These are phyloP conservation scores for Calvadosia cruxmelitensis DNA, from an alignment of 30 jellyfish, hydroid and myxozoan genomes.

Conservation along the genomic window DNA sequence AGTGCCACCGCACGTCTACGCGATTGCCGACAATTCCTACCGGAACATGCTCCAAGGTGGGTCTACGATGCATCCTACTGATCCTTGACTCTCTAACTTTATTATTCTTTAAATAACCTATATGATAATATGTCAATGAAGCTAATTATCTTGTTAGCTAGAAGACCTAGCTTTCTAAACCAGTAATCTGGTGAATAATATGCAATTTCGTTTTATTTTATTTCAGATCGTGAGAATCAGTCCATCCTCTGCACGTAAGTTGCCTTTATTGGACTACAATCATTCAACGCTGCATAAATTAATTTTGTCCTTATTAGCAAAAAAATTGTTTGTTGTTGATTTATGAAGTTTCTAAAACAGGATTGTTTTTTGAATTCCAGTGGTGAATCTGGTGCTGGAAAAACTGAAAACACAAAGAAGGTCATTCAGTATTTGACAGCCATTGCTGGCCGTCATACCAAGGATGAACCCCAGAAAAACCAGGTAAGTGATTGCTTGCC, in stretches of 20 bases:
- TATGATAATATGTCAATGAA: too few species aligned
- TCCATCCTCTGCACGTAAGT: conserved; percentile 99
- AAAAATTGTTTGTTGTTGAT: too few species aligned
- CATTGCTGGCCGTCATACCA: conserved; percentile 86
- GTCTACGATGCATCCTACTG: background rate
- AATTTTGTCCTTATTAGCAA: too few species aligned
- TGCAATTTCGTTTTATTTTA: background rate
- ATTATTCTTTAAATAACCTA: background rate
- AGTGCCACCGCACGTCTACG: conserved; percentile 99
- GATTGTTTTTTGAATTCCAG: conserved; percentile 21
- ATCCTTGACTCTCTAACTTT: background rate
- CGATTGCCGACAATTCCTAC: conserved; percentile 94
- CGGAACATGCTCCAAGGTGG: conserved; percentile 93
- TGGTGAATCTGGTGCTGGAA: conserved; percentile 99
- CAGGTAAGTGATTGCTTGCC: too few species aligned
- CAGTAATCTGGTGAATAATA: background rate
- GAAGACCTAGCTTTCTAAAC: too few species aligned
- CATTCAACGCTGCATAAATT: too few species aligned
- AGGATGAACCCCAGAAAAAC: conserved; percentile 21
- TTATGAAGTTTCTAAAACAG: too few species aligned
- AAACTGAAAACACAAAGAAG: conserved; percentile 96
- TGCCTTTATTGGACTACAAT: background rate
- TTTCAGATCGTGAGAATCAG: conserved; percentile 91
- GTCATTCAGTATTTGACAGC: conserved; percentile 90
- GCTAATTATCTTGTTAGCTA: too few species aligned